Percentiles rank a stretch among this genome's conserved stretches.
Conservation (phyloP, 2,888 invertebrate species). For the Julus scanicus region DNA sequence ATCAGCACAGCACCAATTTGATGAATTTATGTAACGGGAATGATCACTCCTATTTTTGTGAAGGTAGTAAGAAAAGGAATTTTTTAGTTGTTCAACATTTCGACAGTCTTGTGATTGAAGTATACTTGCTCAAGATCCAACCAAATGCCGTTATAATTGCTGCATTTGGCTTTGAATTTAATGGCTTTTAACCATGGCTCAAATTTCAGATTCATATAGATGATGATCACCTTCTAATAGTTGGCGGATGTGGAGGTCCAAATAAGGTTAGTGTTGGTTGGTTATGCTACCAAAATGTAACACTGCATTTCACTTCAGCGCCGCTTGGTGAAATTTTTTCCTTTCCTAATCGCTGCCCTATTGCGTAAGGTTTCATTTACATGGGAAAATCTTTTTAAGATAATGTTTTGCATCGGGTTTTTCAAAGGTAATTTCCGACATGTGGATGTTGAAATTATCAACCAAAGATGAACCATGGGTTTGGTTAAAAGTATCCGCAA, state of each 20-base stretch:
- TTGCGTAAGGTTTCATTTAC: background rate
- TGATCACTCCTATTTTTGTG: too few relatives aligned
- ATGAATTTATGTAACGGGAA: too few relatives aligned
- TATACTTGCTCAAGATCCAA: too few relatives aligned
- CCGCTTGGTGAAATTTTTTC: too few relatives aligned
- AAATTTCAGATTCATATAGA: slow-evolving; percentile 78
- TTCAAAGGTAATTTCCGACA: slow-evolving; percentile 82
- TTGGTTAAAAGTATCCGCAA: slow-evolving; percentile 75
- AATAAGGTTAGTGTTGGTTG: slow-evolving; percentile 62
- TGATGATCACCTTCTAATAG: slow-evolving; percentile 79
- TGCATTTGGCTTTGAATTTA: background rate
- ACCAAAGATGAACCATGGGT: slow-evolving; percentile 69
- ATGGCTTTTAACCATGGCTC: background rate
- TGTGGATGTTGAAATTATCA: slow-evolving; percentile 88
- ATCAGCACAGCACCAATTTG: background rate
- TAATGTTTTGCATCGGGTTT: background rate
- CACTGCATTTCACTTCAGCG: too few relatives aligned
- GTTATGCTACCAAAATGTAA: too few relatives aligned
- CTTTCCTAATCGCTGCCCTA: too few relatives aligned
- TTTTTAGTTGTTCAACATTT: too few relatives aligned
- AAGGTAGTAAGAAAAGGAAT: too few relatives aligned
- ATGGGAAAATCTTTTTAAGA: background rate
- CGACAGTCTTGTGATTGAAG: too few relatives aligned
- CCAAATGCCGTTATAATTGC: too few relatives aligned
- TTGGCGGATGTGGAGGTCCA: slow-evolving; percentile 72